Evolutionary conservation across 2,113 vertebrate genomes (phyloP), one percentile per base, ranked within the genome.

Genomic region (Catharus minimus): DNA sequence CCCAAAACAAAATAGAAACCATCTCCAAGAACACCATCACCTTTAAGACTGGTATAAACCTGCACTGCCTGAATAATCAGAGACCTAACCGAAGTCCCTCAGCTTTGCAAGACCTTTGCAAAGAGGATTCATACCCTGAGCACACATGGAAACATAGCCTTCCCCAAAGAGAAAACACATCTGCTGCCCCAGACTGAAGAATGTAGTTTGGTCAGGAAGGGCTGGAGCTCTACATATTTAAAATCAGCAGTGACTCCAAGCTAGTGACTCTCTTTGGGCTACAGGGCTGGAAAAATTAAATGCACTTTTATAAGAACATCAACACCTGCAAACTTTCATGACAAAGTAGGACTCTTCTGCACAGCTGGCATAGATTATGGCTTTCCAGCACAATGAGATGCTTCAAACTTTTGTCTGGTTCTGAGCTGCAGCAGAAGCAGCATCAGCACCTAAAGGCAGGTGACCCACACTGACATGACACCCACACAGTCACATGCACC

Each of bases 401-500:
- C 7, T 33, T 27, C 32, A 44, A 38, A 57, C 2, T 52, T 36
- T 10, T 39, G 16, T 33, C 75, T 23, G 13, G 49, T 13, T 76
- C 62, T 39, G 41, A 53, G 50, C 49, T 61, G 50, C 33, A 75
- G 81, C 38, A 68, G 58, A 49, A 68, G 50, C 55, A 57, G 1
- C 4, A 72, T 16, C 24, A 62, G 82, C 62, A 87, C 32, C 44
- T 28, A 43, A 76, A 86, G 82, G 38, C 49, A 82, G 39, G 39
- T 69, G 38, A 52, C 22, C 27, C 4, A 1, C 13, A 7, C 33
- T 16, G 32, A 60, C 30, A 28, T 64, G n/a, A 41, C 16, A 32
- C 7, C 18, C 43, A 36, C 3, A 7, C 10, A 30, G n/a, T 32
- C 5, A 5, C 13, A 9, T 0, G 0, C 5, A 5, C 24, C 39